A percentile compares a stretch with the other conserved stretches of the same genome.
phyloP scores from a whole-genome alignment of 1,140 invertebrate genomes.

The Atopsyche davidsoni region DNA sequence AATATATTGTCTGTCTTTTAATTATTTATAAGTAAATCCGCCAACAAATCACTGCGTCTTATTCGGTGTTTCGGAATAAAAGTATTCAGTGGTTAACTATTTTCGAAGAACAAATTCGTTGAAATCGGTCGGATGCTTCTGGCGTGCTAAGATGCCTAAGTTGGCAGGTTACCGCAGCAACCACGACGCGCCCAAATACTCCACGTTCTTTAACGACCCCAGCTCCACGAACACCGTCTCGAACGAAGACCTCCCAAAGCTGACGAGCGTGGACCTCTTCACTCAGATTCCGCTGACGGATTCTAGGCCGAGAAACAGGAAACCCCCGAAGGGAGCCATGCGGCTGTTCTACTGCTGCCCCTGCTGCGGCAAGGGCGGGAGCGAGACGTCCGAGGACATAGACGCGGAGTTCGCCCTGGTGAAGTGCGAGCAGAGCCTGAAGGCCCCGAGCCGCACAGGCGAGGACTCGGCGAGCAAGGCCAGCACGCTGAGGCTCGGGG shows the following conservation, averaged over 20 bases:
- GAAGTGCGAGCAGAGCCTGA: constrained; percentile 37
- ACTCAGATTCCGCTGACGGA: constrained; percentile 7
- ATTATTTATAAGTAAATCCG: no score
- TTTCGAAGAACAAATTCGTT: no score
- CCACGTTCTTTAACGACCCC: constrained; percentile 30
- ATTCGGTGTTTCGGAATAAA: no score
- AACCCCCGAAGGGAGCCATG: constrained; percentile 1
- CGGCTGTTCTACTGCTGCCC: constrained; percentile 21
- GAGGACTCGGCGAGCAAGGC: constrained; percentile 7
- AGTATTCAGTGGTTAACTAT: no score
- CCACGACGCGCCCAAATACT: constrained; percentile 32
- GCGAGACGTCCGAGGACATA: constrained; percentile 41
- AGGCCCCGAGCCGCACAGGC: constrained; percentile 11
- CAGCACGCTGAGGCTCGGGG: constrained; percentile 17
- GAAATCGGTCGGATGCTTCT: no score
- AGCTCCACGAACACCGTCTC: constrained; percentile 24
- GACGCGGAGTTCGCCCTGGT: constrained; percentile 42
- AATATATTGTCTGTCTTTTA: no score
- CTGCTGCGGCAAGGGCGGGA: constrained; percentile 24
- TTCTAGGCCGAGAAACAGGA: constrained; percentile 13
- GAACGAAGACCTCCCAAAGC: constrained; percentile 22
- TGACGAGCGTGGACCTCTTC: constrained; percentile 16
- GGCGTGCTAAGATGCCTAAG: constrained; percentile 34
- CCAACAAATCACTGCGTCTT: no score
- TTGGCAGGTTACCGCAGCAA: constrained; percentile 31